Evolutionary conservation across 1,140 invertebrate species (phyloP), one percentile per base, ranked within the genome.

Genomic region (Teleopsis dalmanni): DNA sequence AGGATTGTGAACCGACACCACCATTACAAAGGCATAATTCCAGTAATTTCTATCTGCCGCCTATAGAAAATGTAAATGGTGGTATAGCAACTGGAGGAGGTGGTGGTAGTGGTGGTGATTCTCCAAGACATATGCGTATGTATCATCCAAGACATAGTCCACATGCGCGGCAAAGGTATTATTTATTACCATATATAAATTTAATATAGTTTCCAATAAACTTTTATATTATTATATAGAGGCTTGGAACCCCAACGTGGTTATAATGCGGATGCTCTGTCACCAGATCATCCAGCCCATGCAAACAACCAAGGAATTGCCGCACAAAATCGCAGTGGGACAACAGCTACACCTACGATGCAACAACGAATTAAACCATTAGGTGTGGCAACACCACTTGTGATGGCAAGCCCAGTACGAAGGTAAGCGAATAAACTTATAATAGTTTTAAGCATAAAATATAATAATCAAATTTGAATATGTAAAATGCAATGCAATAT

Each of bases 1-100:
- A 91, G 61, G 91, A 95, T 76, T 93, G 91, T 73, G 91, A 95
- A 71, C 89, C 91, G 23, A 92, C 91, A 52, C 90, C 91, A 22
- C 87, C 90, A 13, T 75, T 91, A 48, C 88, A 91, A 71, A 79
- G 89, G 56, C 87, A 92, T 55, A 91, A 89, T 58, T 94, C 91
- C 35, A 91, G 80, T 59, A 95, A 95, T 74, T 89, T 95, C 73
- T 95, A 93, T 76, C 77, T 89, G 62, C 83, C 83, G 42, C 81
- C 83, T 51, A 74, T 57, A 48, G 59, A 65, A 40, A 57, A 59
- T 34, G 50, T 61, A 26, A 57, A 56, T 21, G 50, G 53, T 5
- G 57, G 53, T 14, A 53, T 33, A 14, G 56, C 45, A 3, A 36
- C 42, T 29, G 46, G 26, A 0, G 53, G 47, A 21, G 54, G 45